Evolutionary conservation across 2,888 invertebrate species (phyloP), one percentile per base, ranked within the genome.

Genomic region (Sylvicola cinctus): DNA sequence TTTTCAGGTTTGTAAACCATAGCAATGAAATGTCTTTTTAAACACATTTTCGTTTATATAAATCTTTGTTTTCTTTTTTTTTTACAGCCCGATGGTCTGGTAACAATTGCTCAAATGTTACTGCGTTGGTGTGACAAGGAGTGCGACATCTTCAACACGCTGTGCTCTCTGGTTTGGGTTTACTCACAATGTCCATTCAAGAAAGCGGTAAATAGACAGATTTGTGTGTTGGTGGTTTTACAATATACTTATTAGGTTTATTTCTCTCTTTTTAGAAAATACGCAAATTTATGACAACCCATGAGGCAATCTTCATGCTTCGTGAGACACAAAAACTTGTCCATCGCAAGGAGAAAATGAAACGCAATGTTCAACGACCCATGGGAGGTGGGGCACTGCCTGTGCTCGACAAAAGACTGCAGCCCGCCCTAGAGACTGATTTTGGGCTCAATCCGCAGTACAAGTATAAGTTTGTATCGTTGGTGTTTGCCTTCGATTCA

Each of bases 51-150:
- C 33, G 25, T n/a, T n/a, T n/a, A n/a, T n/a, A 25, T 25, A 25
- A 25, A 25, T 25, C 7, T 37, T 31, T 31, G 28, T 31, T 33
- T 36, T 29, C 44, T 20, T 20, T 20, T 20, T 41, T 39, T 34
- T 42, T 56, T 55, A 4, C 51, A 66, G 62, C 64, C 68, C 42
- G 59, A 68, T 26, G 63, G 66, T 33, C 62, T 76, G 14, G 58
- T 66, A 16, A 63, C 63, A 2, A 57, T 76, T 31, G 53, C 77
- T 28, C 70, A 67, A 44, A 65, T 72, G 48, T 62, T 79, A 62
- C 55, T 64, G 50, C 64, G 73, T 36, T 75, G 69, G 58, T 73
- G 72, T 46, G 71, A 69, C 45, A 74, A 69, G 44, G 74, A 76
- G 44, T 61, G 62, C 4, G 61, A 63, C 30, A 52, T 74, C 34